Evolutionary conservation across 1,140 invertebrate genomes (phyloP).

Genomic region (Battus philenor): DNA sequence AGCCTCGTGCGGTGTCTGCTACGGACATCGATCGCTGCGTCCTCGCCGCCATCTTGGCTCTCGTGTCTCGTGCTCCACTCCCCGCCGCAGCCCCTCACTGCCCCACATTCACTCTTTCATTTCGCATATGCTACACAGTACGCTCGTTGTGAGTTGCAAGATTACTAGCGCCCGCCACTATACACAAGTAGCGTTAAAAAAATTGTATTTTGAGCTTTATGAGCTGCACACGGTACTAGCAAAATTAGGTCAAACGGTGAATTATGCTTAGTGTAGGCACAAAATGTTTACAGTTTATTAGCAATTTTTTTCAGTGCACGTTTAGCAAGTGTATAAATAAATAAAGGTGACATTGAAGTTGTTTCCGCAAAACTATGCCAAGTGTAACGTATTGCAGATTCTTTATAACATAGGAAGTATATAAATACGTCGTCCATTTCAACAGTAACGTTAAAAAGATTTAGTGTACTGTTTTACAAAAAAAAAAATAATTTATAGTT

Average conservation of each 20-base stretch:
- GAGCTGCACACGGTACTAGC: constrained; percentile 13
- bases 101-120: constrained; percentile 67
- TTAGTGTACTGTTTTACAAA: too few relatives aligned
- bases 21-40: constrained; percentile 71
- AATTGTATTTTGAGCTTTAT: constrained; percentile 13
- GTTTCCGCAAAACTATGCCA: constrained; percentile 60
- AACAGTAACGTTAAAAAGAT: too few relatives aligned
- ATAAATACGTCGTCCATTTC: not conserved
- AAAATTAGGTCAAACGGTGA: constrained; percentile 16
- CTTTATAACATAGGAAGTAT: not conserved
- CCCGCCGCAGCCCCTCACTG: constrained; percentile 54
- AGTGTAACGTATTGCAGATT: constrained; percentile 23
- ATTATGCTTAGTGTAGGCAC: constrained; percentile 7
- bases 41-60: constrained; percentile 70
- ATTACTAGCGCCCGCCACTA: constrained; percentile 18
- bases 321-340: constrained; percentile 51
- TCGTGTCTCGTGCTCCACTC: constrained; percentile 56
- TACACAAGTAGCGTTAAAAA: constrained; percentile 18
- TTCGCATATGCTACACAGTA: constrained; percentile 49
- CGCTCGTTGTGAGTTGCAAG: constrained; percentile 31
- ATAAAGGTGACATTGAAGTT: constrained; percentile 59
- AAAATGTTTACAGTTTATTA: constrained; percentile 9
- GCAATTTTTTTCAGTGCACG: constrained; percentile 15
- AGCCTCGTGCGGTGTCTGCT: constrained; percentile 64
- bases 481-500: too few relatives aligned